Conservation (phyloP, 1,140 invertebrate genomes). For the Antheraea pernyi region DNA sequence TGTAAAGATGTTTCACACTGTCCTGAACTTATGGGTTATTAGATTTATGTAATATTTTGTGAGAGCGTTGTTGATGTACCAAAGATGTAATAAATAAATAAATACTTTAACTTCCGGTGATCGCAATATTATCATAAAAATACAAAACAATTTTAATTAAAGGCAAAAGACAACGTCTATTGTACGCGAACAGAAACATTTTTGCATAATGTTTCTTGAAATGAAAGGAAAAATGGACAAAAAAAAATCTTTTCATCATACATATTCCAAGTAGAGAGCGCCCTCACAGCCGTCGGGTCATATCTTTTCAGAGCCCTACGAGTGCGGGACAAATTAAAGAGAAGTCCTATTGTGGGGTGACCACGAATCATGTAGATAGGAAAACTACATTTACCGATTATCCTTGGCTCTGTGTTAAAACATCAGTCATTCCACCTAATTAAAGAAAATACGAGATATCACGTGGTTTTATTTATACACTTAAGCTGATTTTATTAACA, state of each 20-base stretch:
- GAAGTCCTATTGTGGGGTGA: slow-evolving; percentile 36
- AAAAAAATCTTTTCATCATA: slow-evolving; percentile 10
- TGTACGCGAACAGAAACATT: not conserved
- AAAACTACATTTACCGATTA: not conserved
- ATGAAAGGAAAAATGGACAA: slow-evolving; percentile 8
- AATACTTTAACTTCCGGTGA: not conserved
- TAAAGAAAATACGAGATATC: too few species aligned
- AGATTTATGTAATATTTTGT: too few species aligned
- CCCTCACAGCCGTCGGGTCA: slow-evolving; percentile 22
- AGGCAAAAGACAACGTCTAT: not conserved
- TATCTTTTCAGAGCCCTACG: slow-evolving; percentile 42
- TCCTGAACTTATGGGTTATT: too few species aligned
- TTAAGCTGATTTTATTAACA: too few species aligned
- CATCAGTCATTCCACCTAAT: too few species aligned
- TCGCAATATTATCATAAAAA: not conserved
- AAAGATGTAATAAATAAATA: too few species aligned
- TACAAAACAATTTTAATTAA: slow-evolving; percentile 3
- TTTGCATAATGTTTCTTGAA: not conserved
- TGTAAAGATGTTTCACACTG: too few species aligned
- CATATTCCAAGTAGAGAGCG: slow-evolving; percentile 6
- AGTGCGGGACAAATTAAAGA: slow-evolving; percentile 48
- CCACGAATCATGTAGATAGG: slow-evolving; percentile 1
- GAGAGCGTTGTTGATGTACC: too few species aligned
- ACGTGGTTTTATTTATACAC: too few species aligned
- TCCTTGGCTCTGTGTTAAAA: too few species aligned